A percentile compares a stretch with the other conserved stretches of the same genome.
phyloP scores from a whole-genome alignment of 2,113 vertebrate species.

The Pseudopipra pipra region DNA sequence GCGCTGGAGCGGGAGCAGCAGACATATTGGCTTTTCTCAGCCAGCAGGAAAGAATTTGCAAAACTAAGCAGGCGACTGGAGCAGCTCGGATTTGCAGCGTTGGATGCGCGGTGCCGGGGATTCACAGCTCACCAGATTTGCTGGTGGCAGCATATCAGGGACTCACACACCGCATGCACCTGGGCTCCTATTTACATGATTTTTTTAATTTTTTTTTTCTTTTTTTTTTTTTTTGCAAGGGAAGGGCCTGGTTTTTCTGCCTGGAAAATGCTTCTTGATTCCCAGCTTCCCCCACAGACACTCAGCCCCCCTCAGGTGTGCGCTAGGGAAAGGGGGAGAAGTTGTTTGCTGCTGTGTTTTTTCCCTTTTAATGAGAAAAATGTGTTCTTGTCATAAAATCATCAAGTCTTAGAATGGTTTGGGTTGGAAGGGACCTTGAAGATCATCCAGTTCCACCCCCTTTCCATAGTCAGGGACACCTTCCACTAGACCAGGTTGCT shows the following conservation, averaged over 20 bases:
- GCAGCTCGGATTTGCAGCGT: conserved; percentile 33
- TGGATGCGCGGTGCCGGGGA: neutral
- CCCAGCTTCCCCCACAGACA: neutral
- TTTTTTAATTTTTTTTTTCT: neutral
- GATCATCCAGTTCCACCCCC: neutral
- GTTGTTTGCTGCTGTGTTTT: neutral
- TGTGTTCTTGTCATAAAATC: neutral
- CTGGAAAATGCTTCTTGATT: neutral
- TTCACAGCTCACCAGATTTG: conserved; percentile 54
- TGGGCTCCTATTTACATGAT: conserved; percentile 47
- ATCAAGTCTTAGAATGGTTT: neutral
- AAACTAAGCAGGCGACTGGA: conserved; percentile 59
- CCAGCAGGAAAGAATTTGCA: conserved; percentile 68
- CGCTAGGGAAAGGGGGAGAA: neutral
- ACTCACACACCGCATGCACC: conserved; percentile 34
- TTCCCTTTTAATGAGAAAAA: neutral
- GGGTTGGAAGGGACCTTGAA: neutral
- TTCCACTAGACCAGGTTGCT: neutral
- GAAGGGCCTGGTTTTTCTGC: neutral
- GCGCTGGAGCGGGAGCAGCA: conserved; percentile 59
- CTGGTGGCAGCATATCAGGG: conserved; percentile 48
- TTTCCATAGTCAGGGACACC: neutral
- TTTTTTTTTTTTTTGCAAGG: neutral
- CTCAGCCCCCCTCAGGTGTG: neutral
- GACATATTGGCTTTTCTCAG: conserved; percentile 70